Conservation (phyloP, 92 coral and sea anemone species). For the Micromussa lordhowensis region DNA sequence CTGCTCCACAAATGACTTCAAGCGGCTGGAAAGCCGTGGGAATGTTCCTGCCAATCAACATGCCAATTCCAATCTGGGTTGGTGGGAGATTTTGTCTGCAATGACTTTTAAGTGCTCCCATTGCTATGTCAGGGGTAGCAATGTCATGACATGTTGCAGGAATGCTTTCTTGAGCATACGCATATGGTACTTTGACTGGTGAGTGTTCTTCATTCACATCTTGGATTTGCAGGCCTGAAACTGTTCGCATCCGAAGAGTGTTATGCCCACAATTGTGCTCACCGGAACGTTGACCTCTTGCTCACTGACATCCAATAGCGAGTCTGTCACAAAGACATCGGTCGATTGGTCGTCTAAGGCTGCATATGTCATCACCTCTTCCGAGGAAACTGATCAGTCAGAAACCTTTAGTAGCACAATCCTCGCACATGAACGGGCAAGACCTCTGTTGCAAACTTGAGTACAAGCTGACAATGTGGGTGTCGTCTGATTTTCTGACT, state of each 20-base stretch:
- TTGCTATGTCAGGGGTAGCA: constrained; percentile 72
- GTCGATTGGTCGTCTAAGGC: constrained; percentile 57
- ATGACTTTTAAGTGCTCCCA: constrained; percentile 66
- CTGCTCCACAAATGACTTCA: constrained; percentile 40
- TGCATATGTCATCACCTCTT: constrained; percentile 43
- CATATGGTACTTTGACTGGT: constrained; percentile 30
- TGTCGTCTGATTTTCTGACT: background rate
- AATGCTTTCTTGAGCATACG: constrained; percentile 48
- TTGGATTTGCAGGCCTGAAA: constrained; percentile 42
- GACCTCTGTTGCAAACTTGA: constrained; percentile 47
- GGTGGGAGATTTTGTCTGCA: constrained; percentile 53
- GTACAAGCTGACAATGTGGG: constrained; percentile 52
- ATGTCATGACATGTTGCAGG: constrained; percentile 60
- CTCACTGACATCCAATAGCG: constrained; percentile 32
- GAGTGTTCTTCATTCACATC: constrained; percentile 22
- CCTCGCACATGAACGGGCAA: constrained; percentile 58
- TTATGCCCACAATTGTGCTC: constrained; percentile 64
- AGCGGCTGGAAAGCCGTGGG: constrained; percentile 64
- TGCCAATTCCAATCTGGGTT: constrained; percentile 71
- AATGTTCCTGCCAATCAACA: constrained; percentile 58
- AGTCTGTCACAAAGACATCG: constrained; percentile 48
- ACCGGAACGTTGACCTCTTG: constrained; percentile 47
- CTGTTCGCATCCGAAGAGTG: constrained; percentile 33
- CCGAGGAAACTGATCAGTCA: constrained; percentile 35
- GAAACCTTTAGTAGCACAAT: constrained; percentile 56